Evolutionary conservation across 2,797 vertebrate species (phyloP).

Genomic region (Coccyzus lansbergi): DNA sequence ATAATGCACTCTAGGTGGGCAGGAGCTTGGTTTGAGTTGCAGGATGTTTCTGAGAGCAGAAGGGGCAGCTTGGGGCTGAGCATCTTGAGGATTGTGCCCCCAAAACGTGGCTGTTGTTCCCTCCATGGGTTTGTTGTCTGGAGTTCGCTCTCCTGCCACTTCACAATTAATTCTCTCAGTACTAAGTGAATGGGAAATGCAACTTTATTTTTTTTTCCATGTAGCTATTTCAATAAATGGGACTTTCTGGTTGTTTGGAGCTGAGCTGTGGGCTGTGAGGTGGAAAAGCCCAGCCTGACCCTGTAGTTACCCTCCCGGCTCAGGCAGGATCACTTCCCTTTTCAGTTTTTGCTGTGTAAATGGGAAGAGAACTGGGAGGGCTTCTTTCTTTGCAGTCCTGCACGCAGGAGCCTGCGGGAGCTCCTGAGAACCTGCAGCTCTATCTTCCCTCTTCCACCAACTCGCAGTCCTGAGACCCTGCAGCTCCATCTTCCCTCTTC

Average conservation of each 20-base stretch:
- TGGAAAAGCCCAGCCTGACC: neutral
- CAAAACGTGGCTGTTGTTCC: accelerated
- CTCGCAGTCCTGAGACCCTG: too few species aligned
- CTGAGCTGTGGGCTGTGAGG: neutral
- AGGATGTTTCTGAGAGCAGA: neutral
- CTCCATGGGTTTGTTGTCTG: neutral
- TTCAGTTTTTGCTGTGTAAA: neutral
- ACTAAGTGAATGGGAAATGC: neutral
- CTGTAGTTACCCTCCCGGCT: neutral
- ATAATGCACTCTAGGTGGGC: neutral
- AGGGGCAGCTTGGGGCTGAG: neutral
- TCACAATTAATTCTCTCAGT: neutral
- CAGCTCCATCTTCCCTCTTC: too few species aligned
- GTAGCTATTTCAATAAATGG: neutral
- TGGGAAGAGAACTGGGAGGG: neutral
- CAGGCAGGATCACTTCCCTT: neutral
- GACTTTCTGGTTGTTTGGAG: neutral
- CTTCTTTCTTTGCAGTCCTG: neutral
- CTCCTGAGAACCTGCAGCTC: neutral
- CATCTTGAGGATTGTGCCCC: neutral
- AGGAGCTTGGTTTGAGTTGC: neutral
- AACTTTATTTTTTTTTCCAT: neutral
- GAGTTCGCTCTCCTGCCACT: neutral
- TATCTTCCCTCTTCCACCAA: neutral
- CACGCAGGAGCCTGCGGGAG: accelerated